Base-by-base conservation (phyloP, 2,888 invertebrate species). In the Agrotis segetum region DNA sequence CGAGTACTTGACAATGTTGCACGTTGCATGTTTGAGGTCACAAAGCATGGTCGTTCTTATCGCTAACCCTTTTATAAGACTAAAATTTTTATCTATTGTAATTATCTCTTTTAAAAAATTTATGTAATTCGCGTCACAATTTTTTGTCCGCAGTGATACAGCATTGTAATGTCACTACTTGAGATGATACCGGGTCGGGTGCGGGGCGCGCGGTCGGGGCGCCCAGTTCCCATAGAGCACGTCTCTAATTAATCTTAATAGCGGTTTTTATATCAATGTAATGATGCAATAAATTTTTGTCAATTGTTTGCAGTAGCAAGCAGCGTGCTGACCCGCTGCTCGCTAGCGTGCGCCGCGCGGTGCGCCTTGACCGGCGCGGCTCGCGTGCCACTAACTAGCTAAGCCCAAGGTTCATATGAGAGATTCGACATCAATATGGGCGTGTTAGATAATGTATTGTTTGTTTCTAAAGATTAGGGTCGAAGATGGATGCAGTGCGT, bases 391-490 rank as follows among this genome's bases (percentile, higher is more conserved):
- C 59, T 84, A 83, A 84, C 73, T 60, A 73, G 65, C 58, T 50
- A 49, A 63, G 61, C 67, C 72, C 84, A 84, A 84, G 84, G 84
- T 75, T 63, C 85, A 83, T 74, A 83, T 83, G 77, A 84, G 85
- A 83, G 81, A 81, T 77, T 71, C 74, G 64, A 82, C 83, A 77
- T 67, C 14, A 84, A 74, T 60, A 82, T 82, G 76, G 83, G 85
- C 74, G 79, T 76, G 66, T 66, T 77, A 67, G 56, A 52, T 70
- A 67, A 70, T 72, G 67, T 52, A 59, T 67, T 84, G 71, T 81
- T 68, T 84, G 68, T 72, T 63, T 65, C 47, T 46, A 29, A 60
- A 71, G 64, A 84, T 84, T 73, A 52, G 55, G 49, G 60, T 60
- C 71, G 58, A 52, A 77, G 67, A 40, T 70, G 63, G 58, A 53